These are phyloP conservation scores for Camponotus fellah DNA, from an alignment of 2,888 invertebrate species.

Conservation along the genomic window DNA sequence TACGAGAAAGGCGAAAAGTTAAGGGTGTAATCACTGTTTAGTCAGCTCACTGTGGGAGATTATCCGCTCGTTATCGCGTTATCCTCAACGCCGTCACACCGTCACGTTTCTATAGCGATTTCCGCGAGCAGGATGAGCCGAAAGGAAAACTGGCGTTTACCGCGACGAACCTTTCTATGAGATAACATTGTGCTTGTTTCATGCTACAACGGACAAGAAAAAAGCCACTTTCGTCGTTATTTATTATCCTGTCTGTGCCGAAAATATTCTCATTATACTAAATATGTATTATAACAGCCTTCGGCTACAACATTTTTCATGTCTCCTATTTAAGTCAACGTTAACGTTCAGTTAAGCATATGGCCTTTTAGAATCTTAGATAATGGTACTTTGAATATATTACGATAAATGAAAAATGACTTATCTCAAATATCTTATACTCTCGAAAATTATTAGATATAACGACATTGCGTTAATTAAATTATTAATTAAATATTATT, in stretches of 20 bases:
- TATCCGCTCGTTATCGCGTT: conserved; percentile 75
- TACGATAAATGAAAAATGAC: background rate
- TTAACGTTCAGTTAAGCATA: background rate
- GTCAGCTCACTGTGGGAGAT: conserved; percentile 72
- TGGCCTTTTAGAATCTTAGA: background rate
- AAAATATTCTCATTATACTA: conserved; percentile 28
- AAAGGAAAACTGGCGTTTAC: conserved; percentile 65
- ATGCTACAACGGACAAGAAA: conserved; percentile 16
- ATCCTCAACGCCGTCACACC: conserved; percentile 65
- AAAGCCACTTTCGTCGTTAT: conserved; percentile 6
- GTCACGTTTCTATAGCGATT: conserved; percentile 70
- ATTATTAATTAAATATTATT: background rate
- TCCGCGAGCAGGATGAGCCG: conserved; percentile 60
- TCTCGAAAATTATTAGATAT: background rate
- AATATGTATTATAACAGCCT: conserved; percentile 4
- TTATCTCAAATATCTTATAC: background rate
- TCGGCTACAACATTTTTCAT: background rate
- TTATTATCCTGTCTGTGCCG: background rate
- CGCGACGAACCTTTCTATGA: conserved; percentile 25
- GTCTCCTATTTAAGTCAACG: background rate
- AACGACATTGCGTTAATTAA: background rate
- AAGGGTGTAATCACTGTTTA: conserved; percentile 77
- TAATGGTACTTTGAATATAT: background rate
- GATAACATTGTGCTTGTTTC: conserved; percentile 45
- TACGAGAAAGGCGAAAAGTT: conserved; percentile 67